phyloP scores from a whole-genome alignment of 1,140 invertebrate species.

The Cephus cinctus region DNA sequence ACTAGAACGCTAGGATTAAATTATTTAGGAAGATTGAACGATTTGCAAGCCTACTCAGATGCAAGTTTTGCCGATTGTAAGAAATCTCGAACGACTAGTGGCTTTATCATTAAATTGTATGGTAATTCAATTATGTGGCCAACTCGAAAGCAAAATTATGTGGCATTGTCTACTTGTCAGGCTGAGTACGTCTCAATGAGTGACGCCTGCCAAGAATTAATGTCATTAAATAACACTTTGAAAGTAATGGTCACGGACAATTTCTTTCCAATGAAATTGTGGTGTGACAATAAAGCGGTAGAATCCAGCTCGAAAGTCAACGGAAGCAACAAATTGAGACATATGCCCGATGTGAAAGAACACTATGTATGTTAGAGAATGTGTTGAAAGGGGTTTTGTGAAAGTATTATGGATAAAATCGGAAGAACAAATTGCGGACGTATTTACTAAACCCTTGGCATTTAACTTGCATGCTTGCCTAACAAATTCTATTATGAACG shows the following conservation, averaged over 20 bases:
- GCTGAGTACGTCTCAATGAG: not conserved
- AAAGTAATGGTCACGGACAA: not conserved
- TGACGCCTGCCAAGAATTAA: not conserved
- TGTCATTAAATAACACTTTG: not conserved
- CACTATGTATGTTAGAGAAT: too few species aligned
- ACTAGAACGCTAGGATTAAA: slow-evolving; percentile 24
- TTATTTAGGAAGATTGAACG: slow-evolving; percentile 1
- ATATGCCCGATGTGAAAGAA: too few species aligned
- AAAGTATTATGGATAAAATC: too few species aligned
- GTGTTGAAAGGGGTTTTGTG: too few species aligned
- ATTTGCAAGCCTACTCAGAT: slow-evolving; percentile 14
- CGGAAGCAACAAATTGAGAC: slow-evolving; percentile 2
- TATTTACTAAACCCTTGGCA: too few species aligned
- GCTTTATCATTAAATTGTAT: not conserved
- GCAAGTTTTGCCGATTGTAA: slow-evolving; percentile 22
- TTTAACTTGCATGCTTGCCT: too few species aligned
- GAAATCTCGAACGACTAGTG: slow-evolving; percentile 2
- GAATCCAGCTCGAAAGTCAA: not conserved
- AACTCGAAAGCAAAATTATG: not conserved
- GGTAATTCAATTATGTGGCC: not conserved
- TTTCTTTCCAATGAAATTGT: not conserved
- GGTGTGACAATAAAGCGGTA: not conserved
- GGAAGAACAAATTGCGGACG: too few species aligned
- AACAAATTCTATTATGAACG: too few species aligned
- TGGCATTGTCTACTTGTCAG: not conserved